A percentile compares a stretch with the other conserved stretches of the same genome.
phyloP scores from a whole-genome alignment of 1,140 invertebrate genomes.

The Ylistrum balloti region DNA sequence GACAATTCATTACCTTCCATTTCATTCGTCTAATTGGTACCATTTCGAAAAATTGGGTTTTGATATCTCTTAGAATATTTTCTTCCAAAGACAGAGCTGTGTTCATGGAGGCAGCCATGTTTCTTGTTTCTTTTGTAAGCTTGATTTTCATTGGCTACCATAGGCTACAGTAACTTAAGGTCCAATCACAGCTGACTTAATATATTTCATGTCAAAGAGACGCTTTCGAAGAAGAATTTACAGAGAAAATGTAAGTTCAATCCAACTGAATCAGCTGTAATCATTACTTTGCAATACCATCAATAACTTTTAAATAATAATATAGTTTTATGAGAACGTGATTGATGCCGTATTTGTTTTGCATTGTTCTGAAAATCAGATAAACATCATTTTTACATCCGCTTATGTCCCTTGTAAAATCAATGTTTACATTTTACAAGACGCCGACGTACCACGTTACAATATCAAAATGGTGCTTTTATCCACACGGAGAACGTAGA shows the following conservation, averaged over 20 bases:
- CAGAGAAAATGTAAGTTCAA: constrained; percentile 22
- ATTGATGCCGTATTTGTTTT: background rate
- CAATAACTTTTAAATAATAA: background rate
- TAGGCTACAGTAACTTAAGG: background rate
- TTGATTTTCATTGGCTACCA: constrained; percentile 59
- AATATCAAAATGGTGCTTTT: too few species aligned
- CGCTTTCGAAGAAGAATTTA: constrained; percentile 46
- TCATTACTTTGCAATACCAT: background rate
- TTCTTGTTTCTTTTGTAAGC: constrained; percentile 55
- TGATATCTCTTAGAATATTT: constrained; percentile 66
- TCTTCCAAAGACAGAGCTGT: constrained; percentile 41
- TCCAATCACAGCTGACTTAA: constrained; percentile 47
- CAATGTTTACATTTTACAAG: too few species aligned
- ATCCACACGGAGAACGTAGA: too few species aligned
- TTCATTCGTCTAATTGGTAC: constrained; percentile 74
- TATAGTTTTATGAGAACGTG: background rate
- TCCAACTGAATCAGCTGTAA: background rate
- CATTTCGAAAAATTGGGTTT: constrained; percentile 76
- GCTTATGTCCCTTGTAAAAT: too few species aligned
- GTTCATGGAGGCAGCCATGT: constrained; percentile 70
- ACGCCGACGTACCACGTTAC: too few species aligned
- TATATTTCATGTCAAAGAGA: background rate
- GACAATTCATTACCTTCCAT: constrained; percentile 64
- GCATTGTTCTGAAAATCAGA: too few species aligned
- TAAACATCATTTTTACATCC: too few species aligned